Evolutionary conservation across 2,797 vertebrate genomes (phyloP), one percentile per base, ranked within the genome.

Genomic region (Leuciscus waleckii): DNA sequence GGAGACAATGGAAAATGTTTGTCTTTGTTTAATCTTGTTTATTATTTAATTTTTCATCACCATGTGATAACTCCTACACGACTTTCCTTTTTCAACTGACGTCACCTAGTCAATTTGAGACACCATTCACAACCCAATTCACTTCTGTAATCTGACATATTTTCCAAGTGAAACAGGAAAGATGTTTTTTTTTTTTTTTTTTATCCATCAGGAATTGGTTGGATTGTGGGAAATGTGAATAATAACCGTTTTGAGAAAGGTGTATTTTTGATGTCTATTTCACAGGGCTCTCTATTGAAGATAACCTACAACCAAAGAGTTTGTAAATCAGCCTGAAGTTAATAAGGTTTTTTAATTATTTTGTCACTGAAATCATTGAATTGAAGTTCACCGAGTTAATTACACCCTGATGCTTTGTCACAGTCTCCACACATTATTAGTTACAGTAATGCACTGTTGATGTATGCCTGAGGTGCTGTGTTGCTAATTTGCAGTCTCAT

Each of bases 401-500:
- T 73, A 82, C 54, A 61, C 56, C 11, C 29, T 49, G 19, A 74
- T 74, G 70, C 56, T 61, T 35, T 41, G 43, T 70, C 46, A 58
- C 46, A 58, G 46, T 70, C 69, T 84, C 19, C 29, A 49, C 70
- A 82, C 81, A 51, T 63, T 85, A 85, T 58, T 75, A 63, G 67
- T 79, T 77, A 79, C 82, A 68, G 26, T 83, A 83, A 83, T 76
- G 43, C 46, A 29, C 43, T 84, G 74, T 51, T 83, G 81, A 75
- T 51, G 73, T 71, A 39, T 16, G 91, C 91, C 90, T 85, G 63
- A 41, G 26, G 29, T 88, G 88, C 87, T 87, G 82, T 79, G 58
- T 82, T 91, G 86, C 68, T 92, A 91, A 93, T 94, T 93, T 91
- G 92, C 86, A 77, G 85, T 85, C 58, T 78, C 89, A 90, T 92